Base-by-base conservation (phyloP, 2,888 invertebrate genomes). In the Agrypnus murinus region DNA sequence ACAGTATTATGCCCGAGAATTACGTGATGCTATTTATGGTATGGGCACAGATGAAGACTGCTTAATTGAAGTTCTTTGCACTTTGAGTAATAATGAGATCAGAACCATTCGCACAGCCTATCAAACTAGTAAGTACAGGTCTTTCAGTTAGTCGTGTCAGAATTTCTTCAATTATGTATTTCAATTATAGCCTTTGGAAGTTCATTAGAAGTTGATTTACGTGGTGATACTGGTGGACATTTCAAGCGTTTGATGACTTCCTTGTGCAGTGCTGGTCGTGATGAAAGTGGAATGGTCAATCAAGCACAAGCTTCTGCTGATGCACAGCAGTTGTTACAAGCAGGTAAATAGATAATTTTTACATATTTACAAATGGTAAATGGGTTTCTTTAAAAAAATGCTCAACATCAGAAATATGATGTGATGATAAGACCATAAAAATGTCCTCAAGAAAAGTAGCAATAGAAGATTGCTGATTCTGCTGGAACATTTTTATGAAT, bases 231-330 rank as follows among this genome's bases (percentile, higher is more conserved):
- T 1, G 95, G 95, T 55, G 98, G 98, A 10, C 93, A 93, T 82
- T 98, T 98, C 87, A 93, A 94, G 84, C 90, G 97, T 64, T 88
- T 98, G 45, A 91, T 98, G 87, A 93, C 96, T 19, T 95, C 97
- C 31, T 85, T 96, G 12, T 93, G 93, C 80, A 92, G 91, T 88
- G 94, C 92, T 46, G 92, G 92, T 81, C 88, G 96, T 77, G 91
- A 95, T 82, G 98, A 98, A 86, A 92, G 92, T 76, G 91, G 92
- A 81, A 88, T 91, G 10, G 89, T 91, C 4, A 92, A 97, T 85
- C 89, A 88, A 43, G 88, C 87, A 7, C 87, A 86, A 74, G 97
- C 97, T 15, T 88, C 92, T 72, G 89, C 91, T 77, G 97, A 97
- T 86, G 97, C 97, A 10, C 91, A 93, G 83, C 91, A 91, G 80